Base-by-base conservation (phyloP, 2,113 vertebrate species). In the Passerina amoena region DNA sequence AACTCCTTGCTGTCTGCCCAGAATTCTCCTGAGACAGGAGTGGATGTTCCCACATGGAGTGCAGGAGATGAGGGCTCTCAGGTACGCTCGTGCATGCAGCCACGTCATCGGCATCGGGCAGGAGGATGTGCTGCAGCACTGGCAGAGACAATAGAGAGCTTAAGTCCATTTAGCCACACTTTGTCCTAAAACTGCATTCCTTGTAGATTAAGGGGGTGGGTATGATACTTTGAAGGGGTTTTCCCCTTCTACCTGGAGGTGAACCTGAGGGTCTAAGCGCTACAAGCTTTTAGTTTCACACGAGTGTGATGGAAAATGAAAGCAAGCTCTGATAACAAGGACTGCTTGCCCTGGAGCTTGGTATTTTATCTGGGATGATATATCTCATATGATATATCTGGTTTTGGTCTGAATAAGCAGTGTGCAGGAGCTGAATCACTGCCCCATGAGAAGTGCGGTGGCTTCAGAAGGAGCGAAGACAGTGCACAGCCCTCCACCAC, bases 1-100 rank as follows among this genome's bases (percentile, higher is more conserved):
- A 85, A 12, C 8, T 57, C 14, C 57, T 79, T 90, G 53, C 27
- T 68, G 64, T n/a, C 33, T 77, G n/a, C 72, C 79, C 56, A 56
- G 71, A 80, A 42, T 60, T 23, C 17, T 63, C 27, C 48, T 0
- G 0, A 60, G 45, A 44, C 0, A 3, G 11, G 14, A 31, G 22
- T 59, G 66, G 31, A 25, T 0, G 2, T 61, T n/a, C 13, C 38
- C 5, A 7, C 3, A 0, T 12, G 51, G 42, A 42, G 19, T 23
- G 23, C 2, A 6, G 77, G 81, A 15, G 61, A 28, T 2, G 0
- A 23, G 45, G 42, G 44, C 23, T 85, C 71, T 57, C 61, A 19
- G 47, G 42, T 25, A 2, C 0, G 0, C 64, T 89, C 0, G 0
- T 51, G 59, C 3, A 4, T n/a, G 69, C 37, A 61, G 60, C 37